Percentiles rank a stretch among this genome's conserved stretches.
Conservation (phyloP, 2,113 vertebrate genomes). For the Syngnathus typhle region DNA sequence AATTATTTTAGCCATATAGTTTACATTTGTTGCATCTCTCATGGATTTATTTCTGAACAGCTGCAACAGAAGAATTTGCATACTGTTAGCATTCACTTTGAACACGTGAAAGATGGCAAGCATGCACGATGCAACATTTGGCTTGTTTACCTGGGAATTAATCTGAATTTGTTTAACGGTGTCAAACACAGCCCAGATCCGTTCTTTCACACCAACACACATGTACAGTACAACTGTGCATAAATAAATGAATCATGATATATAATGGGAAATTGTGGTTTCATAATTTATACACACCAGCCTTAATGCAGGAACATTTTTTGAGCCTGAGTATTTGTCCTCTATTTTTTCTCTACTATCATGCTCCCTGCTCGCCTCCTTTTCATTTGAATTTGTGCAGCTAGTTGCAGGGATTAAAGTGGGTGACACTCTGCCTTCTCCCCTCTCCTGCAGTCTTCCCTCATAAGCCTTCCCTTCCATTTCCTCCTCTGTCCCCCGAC, state of each 20-base stretch:
- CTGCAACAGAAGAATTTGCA: neutral
- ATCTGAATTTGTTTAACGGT: slow-evolving; percentile 9
- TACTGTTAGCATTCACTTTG: neutral
- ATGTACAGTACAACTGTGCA: neutral
- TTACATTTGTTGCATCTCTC: neutral
- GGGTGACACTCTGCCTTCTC: slow-evolving; percentile 14
- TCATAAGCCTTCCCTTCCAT: slow-evolving; percentile 18
- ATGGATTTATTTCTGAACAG: neutral
- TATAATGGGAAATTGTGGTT: slow-evolving; percentile 1
- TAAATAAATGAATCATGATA: neutral
- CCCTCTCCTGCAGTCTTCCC: slow-evolving; percentile 9
- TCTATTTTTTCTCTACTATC: slow-evolving; percentile 21
- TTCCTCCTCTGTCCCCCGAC: slow-evolving; percentile 1
- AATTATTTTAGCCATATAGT: too few species aligned
- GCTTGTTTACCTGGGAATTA: neutral
- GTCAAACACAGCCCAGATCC: neutral
- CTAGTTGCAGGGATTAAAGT: slow-evolving; percentile 36
- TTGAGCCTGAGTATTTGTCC: slow-evolving; percentile 34
- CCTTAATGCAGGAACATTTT: slow-evolving; percentile 10
- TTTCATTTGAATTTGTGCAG: slow-evolving; percentile 23
- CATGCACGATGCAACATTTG: neutral
- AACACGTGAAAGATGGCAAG: neutral
- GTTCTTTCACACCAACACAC: slow-evolving; percentile 4
- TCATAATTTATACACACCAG: slow-evolving; percentile 21
- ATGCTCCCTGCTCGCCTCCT: slow-evolving; percentile 14